These are phyloP conservation scores for Acleris laterana DNA, from an alignment of 2,888 invertebrate genomes.

Conservation along the genomic window DNA sequence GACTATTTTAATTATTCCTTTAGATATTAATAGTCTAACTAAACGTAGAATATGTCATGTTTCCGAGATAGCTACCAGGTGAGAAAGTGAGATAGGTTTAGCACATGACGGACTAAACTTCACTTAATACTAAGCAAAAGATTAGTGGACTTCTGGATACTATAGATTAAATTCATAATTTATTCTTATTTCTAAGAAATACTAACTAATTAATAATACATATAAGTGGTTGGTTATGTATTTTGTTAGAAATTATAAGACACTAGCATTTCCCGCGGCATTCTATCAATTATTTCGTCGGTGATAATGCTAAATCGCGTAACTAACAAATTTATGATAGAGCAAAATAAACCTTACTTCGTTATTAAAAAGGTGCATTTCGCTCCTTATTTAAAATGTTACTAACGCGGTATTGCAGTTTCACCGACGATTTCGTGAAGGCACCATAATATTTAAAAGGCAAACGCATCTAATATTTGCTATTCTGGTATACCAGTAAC, in stretches of 20 bases:
- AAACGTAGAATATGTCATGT: conserved; percentile 41
- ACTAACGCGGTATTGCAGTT: no score
- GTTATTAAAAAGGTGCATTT: no score
- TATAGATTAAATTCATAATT: conserved; percentile 33
- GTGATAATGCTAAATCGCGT: no score
- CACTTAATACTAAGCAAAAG: conserved; percentile 36
- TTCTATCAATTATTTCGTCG: background rate
- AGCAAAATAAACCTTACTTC: no score
- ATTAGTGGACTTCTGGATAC: conserved; percentile 38
- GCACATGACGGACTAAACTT: conserved; percentile 41
- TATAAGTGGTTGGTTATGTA: conserved; percentile 33
- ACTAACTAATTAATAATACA: conserved; percentile 29
- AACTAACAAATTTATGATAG: no score
- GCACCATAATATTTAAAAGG: no score
- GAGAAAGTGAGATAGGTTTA: conserved; percentile 33
- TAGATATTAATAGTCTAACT: conserved; percentile 29
- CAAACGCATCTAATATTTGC: no score
- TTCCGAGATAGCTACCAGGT: conserved; percentile 42
- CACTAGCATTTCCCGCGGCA: background rate
- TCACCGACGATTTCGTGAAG: no score
- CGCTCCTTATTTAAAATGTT: no score
- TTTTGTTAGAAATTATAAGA: conserved; percentile 25
- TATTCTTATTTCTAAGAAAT: conserved; percentile 31
- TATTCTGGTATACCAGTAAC: no score
- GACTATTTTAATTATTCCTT: conserved; percentile 58